These are phyloP conservation scores for Rosalia funebris DNA, from an alignment of 2,888 invertebrate species.

Conservation along the genomic window DNA sequence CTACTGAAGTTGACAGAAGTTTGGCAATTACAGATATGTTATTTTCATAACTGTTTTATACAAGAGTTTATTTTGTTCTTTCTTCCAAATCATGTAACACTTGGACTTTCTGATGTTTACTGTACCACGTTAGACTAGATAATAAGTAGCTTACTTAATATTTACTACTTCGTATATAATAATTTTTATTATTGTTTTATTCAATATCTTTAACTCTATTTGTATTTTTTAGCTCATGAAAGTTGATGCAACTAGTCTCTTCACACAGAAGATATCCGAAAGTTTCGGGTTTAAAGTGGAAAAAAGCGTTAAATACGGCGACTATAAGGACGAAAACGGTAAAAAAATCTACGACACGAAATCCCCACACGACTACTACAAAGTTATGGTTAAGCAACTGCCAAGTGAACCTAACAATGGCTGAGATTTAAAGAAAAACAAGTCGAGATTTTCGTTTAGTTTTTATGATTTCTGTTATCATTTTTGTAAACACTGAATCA, in stretches of 20 bases:
- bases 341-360: slow-evolving; percentile 71
- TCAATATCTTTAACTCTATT: too few species aligned
- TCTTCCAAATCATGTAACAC: too few species aligned
- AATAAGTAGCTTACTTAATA: too few species aligned
- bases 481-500: slow-evolving; percentile 10
- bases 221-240: slow-evolving; percentile 79
- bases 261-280: slow-evolving; percentile 79
- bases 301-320: slow-evolving; percentile 75
- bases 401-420: slow-evolving; percentile 28
- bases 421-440: slow-evolving; percentile 21
- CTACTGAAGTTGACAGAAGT: too few species aligned
- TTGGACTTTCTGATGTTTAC: too few species aligned
- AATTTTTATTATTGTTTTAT: too few species aligned
- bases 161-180: too few species aligned
- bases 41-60: too few species aligned
- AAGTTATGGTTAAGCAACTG: slow-evolving; percentile 68
- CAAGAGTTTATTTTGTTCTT: too few species aligned
- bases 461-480: slow-evolving; percentile 22
- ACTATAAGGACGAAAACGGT: slow-evolving; percentile 73
- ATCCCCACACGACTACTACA: slow-evolving; percentile 78
- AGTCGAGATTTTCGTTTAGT: slow-evolving; percentile 17
- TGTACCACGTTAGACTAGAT: too few species aligned
- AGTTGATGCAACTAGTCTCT: slow-evolving; percentile 83
- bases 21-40: too few species aligned
- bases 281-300: slow-evolving; percentile 74